Percentiles rank a stretch among this genome's conserved stretches.
Evolutionary conservation across 2,113 vertebrate genomes (phyloP).

Genomic region (Ellobius talpinus): DNA sequence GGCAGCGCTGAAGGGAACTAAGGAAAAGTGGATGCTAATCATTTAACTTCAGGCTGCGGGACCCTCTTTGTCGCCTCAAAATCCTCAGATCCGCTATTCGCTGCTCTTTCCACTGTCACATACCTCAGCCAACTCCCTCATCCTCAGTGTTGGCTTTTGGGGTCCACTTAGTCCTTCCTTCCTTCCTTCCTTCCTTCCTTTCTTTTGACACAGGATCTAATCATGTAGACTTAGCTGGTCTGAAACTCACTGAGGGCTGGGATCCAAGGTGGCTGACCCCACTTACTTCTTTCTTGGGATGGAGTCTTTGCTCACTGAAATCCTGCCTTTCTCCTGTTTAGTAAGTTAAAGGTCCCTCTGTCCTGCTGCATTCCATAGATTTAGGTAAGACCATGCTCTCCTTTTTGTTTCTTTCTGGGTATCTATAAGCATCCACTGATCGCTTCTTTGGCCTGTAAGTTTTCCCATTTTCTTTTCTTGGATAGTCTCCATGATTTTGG

Average conservation of each 20-base stretch:
- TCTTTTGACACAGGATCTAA: background rate
- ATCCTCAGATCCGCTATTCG: background rate
- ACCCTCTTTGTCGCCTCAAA: background rate
- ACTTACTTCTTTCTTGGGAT: background rate
- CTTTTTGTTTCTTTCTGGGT: background rate
- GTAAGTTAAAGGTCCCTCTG: background rate
- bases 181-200: background rate
- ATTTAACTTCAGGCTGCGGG: background rate
- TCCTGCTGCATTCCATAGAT: background rate
- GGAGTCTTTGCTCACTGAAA: conserved; percentile 8
- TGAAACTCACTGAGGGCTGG: background rate
- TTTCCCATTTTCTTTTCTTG: background rate
- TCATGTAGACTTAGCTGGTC: background rate
- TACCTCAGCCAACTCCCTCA: background rate
- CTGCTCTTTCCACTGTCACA: background rate
- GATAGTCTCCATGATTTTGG: background rate
- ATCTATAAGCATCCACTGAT: background rate
- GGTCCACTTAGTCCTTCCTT: background rate
- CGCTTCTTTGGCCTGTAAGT: background rate
- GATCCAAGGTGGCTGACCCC: background rate
- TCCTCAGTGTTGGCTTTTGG: background rate
- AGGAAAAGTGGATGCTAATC: background rate
- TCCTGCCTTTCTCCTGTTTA: background rate
- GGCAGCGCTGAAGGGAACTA: background rate
- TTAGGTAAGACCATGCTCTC: background rate